Conservation (phyloP, 37 sponge, comb jelly and placozoan genomes). For the Eunapius fragilis region DNA sequence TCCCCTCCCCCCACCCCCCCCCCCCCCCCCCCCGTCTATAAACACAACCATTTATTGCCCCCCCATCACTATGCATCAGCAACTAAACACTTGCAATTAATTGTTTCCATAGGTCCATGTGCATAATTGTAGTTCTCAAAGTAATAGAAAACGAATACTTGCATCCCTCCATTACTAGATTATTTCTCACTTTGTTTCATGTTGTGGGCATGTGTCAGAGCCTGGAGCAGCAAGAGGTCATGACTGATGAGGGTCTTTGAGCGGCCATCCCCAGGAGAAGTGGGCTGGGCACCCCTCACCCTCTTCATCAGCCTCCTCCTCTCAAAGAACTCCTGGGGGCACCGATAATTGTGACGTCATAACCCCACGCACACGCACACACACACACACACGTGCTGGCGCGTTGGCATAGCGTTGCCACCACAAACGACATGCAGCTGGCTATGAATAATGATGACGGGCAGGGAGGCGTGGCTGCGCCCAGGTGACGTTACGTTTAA, state of each 20-base stretch:
- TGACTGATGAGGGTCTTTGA: constrained; percentile 26
- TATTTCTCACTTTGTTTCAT: background rate
- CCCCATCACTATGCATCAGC: no score
- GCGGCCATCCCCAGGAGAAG: background rate
- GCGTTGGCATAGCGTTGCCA: no score
- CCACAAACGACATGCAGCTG: background rate
- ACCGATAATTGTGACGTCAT: background rate
- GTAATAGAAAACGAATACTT: no score
- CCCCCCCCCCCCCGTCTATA: no score
- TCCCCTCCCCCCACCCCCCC: no score
- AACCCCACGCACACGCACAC: background rate
- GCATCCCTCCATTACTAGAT: no score
- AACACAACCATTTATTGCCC: no score
- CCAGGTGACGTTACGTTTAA: background rate
- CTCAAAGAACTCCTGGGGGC: constrained; percentile 69
- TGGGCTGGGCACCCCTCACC: background rate
- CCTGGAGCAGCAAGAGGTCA: constrained; percentile 47
- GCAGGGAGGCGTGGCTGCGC: background rate
- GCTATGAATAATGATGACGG: background rate
- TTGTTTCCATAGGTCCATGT: no score
- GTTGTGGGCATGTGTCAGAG: background rate
- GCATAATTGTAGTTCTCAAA: no score
- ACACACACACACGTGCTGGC: background rate
- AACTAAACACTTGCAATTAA: no score
- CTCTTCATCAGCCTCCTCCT: constrained; percentile 38